Evolutionary conservation across 2,113 vertebrate species (phyloP).

Genomic region (Microtus ochrogaster): DNA sequence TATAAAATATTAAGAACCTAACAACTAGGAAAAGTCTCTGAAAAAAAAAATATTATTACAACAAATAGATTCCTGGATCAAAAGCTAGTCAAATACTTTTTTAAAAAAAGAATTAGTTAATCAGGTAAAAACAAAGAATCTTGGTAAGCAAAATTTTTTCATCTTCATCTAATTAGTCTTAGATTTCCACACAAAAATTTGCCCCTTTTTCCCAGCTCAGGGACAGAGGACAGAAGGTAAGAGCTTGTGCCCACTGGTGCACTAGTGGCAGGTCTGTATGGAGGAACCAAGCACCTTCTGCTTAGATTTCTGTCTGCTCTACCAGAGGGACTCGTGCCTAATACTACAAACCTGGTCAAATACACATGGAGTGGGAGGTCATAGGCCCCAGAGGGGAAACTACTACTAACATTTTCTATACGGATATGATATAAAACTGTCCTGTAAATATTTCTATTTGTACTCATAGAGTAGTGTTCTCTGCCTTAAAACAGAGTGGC

Average conservation of each 20-base stretch:
- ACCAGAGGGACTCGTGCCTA: background rate
- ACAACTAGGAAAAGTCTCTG: background rate
- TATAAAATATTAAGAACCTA: constrained; percentile 32
- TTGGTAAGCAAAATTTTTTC: constrained; percentile 24
- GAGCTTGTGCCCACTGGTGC: background rate
- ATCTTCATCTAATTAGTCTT: background rate
- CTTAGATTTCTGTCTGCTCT: background rate
- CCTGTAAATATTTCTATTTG: background rate
- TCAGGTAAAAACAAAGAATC: background rate
- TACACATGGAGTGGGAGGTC: too few relatives aligned
- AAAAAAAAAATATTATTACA: constrained; percentile 39
- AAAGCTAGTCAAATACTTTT: constrained; percentile 46
- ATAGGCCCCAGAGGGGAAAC: background rate
- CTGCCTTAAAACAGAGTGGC: background rate
- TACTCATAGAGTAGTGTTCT: background rate
- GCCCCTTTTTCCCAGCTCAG: background rate
- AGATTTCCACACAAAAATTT: background rate
- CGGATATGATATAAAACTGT: too few relatives aligned
- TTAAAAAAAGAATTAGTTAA: background rate
- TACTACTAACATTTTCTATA: background rate
- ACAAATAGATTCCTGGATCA: constrained; percentile 7
- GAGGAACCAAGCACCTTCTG: background rate
- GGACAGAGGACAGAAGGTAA: background rate
- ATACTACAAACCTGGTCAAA: background rate
- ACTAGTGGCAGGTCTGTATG: background rate